Evolutionary conservation across 2,888 invertebrate species (phyloP).

Genomic region (Epiblema foenella): DNA sequence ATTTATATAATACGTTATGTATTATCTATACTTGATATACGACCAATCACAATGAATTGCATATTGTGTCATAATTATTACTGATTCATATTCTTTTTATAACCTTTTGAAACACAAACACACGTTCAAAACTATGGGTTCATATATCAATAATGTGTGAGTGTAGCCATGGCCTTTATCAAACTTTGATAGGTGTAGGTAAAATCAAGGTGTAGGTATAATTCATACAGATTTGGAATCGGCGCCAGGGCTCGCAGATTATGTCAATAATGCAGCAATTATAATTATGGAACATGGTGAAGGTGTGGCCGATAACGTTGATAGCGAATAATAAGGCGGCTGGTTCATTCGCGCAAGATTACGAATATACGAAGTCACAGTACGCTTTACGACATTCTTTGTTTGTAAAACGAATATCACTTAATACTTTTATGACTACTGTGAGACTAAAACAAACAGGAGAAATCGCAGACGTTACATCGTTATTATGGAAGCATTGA

Average conservation of each 20-base stretch:
- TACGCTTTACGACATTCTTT: too few species aligned
- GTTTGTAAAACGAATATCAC: too few species aligned
- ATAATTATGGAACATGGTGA: slow-evolving; percentile 28
- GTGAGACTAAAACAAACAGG: too few species aligned
- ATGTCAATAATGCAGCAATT: slow-evolving; percentile 22
- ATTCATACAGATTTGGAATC: not conserved
- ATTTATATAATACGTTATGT: not conserved
- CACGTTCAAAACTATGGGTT: not conserved
- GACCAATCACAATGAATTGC: not conserved
- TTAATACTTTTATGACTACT: too few species aligned
- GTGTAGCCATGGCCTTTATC: not conserved
- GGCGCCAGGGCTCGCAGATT: slow-evolving; percentile 20
- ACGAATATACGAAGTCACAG: too few species aligned
- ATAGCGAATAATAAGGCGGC: slow-evolving; percentile 20
- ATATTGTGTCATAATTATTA: not conserved
- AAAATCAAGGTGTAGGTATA: not conserved
- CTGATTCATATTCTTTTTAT: not conserved
- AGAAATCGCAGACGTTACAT: too few species aligned
- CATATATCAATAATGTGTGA: not conserved
- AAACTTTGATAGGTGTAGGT: not conserved
- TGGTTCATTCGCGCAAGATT: slow-evolving; percentile 17
- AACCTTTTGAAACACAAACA: not conserved
- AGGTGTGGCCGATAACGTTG: slow-evolving; percentile 35
- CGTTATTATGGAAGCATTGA: too few species aligned
- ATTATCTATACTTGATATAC: too few species aligned